phyloP scores from a whole-genome alignment of 2,888 invertebrate genomes.

The Lithophane ornitopus region DNA sequence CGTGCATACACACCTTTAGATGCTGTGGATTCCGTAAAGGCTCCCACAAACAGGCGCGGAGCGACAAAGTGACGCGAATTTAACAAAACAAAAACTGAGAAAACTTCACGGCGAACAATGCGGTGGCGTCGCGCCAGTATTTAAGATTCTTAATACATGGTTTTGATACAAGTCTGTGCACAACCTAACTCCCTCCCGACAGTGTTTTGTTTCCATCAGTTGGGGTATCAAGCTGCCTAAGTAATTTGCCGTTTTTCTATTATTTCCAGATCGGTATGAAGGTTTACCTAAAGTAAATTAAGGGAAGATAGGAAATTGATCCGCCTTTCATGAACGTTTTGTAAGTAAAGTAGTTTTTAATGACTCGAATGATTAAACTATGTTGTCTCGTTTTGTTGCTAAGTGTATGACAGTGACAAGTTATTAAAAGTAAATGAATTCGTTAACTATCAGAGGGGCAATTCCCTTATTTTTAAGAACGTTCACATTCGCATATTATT shows the following conservation, averaged over 20 bases:
- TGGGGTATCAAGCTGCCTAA: not conserved
- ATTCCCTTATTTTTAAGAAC: too few species aligned
- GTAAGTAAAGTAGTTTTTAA: conserved; percentile 20
- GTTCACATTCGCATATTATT: too few species aligned
- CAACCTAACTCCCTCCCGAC: not conserved
- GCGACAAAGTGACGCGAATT: too few species aligned
- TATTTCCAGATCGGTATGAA: conserved; percentile 27
- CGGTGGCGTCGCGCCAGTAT: too few species aligned
- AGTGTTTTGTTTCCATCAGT: conserved; percentile 47
- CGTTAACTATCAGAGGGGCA: too few species aligned
- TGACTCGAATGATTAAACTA: not conserved
- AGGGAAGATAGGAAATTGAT: conserved; percentile 21
- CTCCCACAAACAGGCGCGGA: too few species aligned
- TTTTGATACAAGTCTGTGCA: not conserved
- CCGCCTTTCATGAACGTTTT: not conserved
- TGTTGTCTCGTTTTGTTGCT: not conserved
- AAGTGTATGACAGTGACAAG: not conserved
- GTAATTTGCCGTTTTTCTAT: conserved; percentile 33
- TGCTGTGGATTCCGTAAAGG: too few species aligned
- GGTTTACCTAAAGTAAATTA: conserved; percentile 17
- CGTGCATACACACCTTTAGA: too few species aligned
- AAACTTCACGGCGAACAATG: too few species aligned
- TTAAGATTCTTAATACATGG: too few species aligned
- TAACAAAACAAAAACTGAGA: too few species aligned
- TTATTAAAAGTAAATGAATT: not conserved